phyloP scores from a whole-genome alignment of 1,140 invertebrate genomes.

The Lycorma delicatula region DNA sequence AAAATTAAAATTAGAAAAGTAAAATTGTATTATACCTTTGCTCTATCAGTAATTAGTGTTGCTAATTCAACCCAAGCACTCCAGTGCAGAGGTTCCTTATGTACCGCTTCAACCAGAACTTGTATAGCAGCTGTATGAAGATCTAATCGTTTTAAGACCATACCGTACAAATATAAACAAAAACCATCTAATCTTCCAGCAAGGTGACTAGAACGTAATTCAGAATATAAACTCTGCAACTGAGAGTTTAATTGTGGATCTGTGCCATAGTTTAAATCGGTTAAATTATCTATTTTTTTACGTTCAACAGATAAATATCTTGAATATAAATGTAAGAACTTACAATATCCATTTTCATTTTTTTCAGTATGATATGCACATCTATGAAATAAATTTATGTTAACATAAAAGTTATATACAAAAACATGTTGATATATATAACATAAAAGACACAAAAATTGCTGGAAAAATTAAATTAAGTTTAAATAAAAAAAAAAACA shows the following conservation, averaged over 20 bases:
- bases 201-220: conserved; percentile 49
- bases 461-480: too few species aligned
- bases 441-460: too few species aligned
- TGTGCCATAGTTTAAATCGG: conserved; percentile 60
- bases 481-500: too few species aligned
- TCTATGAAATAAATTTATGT: conserved; percentile 34
- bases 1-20: not conserved
- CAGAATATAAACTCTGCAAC: conserved; percentile 45
- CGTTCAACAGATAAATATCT: conserved; percentile 83
- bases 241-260: conserved; percentile 50
- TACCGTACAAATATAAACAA: conserved; percentile 81
- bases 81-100: conserved; percentile 78
- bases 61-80: conserved; percentile 90
- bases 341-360: conserved; percentile 52
- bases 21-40: too few species aligned
- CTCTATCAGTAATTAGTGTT: conserved; percentile 69
- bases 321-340: conserved; percentile 78
- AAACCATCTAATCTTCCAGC: conserved; percentile 72
- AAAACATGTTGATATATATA: not conserved
- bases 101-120: conserved; percentile 67
- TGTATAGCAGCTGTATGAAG: conserved; percentile 62
- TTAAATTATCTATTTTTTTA: conserved; percentile 74
- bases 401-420: not conserved
- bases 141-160: conserved; percentile 83
- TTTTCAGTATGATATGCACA: conserved; percentile 74